phyloP scores from a whole-genome alignment of 2,888 invertebrate species.

The Leucania comma region DNA sequence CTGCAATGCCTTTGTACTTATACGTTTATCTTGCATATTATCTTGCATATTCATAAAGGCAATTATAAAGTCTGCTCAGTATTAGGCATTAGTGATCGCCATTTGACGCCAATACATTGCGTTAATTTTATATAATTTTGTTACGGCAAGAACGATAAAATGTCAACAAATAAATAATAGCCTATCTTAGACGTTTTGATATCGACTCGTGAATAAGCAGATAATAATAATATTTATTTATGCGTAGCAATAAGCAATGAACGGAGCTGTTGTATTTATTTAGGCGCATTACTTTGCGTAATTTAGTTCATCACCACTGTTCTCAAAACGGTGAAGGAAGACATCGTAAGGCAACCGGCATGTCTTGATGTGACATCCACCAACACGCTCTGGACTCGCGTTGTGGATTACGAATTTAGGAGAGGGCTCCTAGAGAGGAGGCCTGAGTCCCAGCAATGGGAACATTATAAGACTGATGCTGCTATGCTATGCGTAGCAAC shows the following conservation, averaged over 20 bases:
- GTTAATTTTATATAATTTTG: slow-evolving; percentile 69
- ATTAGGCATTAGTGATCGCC: slow-evolving; percentile 62
- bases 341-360: too few species aligned
- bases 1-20: slow-evolving; percentile 52
- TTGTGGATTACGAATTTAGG: too few species aligned
- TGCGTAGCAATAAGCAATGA: too few species aligned
- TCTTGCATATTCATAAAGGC: slow-evolving; percentile 52
- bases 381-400: too few species aligned
- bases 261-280: too few species aligned
- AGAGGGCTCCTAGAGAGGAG: too few species aligned
- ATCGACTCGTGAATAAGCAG: slow-evolving; percentile 8
- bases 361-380: too few species aligned
- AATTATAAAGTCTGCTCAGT: slow-evolving; percentile 69
- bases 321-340: too few species aligned
- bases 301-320: too few species aligned
- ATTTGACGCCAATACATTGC: slow-evolving; percentile 52
- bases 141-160: slow-evolving; percentile 54
- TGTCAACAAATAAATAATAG: slow-evolving; percentile 49
- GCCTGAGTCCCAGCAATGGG: too few species aligned
- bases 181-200: slow-evolving; percentile 21
- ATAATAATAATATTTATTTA: slow-evolving; percentile 11
- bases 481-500: slow-evolving; percentile 12
- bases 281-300: too few species aligned
- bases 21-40: slow-evolving; percentile 54
- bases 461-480: too few species aligned